A percentile compares a stretch with the other conserved stretches of the same genome.
These are phyloP conservation scores for Crotalus helleri DNA, from an alignment of 2,113 vertebrate genomes.

Conservation along the genomic window DNA sequence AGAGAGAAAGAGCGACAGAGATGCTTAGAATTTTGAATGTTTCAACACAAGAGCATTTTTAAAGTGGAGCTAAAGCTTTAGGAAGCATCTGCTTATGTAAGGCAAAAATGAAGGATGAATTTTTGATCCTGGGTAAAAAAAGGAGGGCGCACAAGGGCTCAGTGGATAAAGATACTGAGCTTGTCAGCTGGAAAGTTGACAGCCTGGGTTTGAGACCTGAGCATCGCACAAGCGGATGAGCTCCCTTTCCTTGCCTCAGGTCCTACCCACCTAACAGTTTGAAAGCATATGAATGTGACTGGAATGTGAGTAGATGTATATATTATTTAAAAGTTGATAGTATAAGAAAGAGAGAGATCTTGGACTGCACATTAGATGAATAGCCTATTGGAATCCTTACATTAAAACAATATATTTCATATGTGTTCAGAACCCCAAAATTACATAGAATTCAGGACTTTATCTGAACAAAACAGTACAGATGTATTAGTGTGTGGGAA, in stretches of 20 bases:
- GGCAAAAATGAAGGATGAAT: not conserved
- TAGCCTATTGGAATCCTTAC: not conserved
- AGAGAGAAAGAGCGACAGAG: not conserved
- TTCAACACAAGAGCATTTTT: not conserved
- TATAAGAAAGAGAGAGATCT: not conserved
- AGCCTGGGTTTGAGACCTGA: not conserved
- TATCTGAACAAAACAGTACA: not conserved
- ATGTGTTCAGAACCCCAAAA: not conserved
- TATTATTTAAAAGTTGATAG: not conserved
- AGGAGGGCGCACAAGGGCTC: not conserved
- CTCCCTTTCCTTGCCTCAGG: not conserved
- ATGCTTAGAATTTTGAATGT: not conserved
- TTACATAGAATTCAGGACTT: not conserved
- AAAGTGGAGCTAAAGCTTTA: not conserved
- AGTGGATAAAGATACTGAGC: not conserved
- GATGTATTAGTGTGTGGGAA: not conserved
- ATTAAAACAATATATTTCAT: not conserved
- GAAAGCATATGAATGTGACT: not conserved
- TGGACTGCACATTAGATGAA: not conserved
- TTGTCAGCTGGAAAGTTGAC: not conserved
- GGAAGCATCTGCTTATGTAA: not conserved
- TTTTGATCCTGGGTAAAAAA: not conserved
- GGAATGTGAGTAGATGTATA: not conserved
- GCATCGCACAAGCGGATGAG: too few relatives aligned
- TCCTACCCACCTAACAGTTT: not conserved